Evolutionary conservation across 2,888 invertebrate species (phyloP).

Genomic region (Pimpla rufipes): DNA sequence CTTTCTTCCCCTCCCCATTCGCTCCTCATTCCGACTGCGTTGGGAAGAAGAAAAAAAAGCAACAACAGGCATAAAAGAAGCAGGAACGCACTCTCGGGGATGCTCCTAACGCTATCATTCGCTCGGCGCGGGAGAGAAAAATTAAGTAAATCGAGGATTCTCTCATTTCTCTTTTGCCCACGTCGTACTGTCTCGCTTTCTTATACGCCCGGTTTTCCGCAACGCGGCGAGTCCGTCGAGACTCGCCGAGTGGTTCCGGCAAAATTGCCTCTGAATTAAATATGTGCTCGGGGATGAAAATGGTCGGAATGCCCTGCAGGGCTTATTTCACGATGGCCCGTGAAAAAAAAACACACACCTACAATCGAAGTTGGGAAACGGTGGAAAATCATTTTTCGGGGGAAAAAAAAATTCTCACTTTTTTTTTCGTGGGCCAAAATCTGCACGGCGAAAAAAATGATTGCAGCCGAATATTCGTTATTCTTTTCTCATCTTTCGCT

Average conservation of each 20-base stretch:
- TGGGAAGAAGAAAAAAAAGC: slow-evolving; percentile 12
- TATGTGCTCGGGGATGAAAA: slow-evolving; percentile 5
- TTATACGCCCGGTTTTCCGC: not conserved
- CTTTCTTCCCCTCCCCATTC: not conserved
- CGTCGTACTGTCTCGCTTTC: not conserved
- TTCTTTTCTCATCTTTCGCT: not conserved
- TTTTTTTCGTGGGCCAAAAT: not conserved
- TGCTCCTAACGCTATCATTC: not conserved
- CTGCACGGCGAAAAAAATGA: not conserved
- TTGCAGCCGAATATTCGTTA: not conserved
- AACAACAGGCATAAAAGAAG: too few species aligned
- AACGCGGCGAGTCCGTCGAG: not conserved
- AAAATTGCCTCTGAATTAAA: slow-evolving; percentile 52
- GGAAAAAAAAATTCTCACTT: not conserved
- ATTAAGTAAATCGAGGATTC: slow-evolving; percentile 12
- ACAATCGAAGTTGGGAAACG: not conserved
- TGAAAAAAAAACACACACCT: too few species aligned
- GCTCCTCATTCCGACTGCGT: not conserved
- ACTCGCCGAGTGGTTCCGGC: slow-evolving; percentile 27
- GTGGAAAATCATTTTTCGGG: not conserved
- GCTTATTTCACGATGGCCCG: not conserved
- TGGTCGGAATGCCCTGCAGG: not conserved
- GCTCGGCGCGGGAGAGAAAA: not conserved
- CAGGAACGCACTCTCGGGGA: not conserved
- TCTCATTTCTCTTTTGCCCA: not conserved